Percentiles rank a stretch among this genome's conserved stretches.
Evolutionary conservation across 2,888 invertebrate species (phyloP).

Genomic region (Lasioglossum morio): DNA sequence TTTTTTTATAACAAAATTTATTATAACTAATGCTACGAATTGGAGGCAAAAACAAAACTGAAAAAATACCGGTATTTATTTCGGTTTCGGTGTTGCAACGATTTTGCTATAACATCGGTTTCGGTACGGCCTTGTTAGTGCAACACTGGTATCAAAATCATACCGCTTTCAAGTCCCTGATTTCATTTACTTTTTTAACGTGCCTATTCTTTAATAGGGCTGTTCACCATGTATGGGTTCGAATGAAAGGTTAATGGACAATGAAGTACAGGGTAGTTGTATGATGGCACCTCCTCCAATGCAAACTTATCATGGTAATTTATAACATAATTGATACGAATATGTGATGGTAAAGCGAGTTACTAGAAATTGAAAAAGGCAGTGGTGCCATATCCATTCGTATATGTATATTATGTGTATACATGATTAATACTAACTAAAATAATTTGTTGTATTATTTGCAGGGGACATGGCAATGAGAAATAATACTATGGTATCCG

Average conservation of each 20-base stretch:
- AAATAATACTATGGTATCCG: slow-evolving; percentile 78
- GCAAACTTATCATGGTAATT: slow-evolving; percentile 81
- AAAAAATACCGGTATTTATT: background rate
- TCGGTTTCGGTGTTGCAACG: background rate
- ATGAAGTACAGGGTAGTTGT: slow-evolving; percentile 78
- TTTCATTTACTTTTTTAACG: slow-evolving; percentile 13
- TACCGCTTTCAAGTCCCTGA: background rate
- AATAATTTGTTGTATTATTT: slow-evolving; percentile 8
- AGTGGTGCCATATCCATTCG: background rate
- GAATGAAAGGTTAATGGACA: slow-evolving; percentile 79
- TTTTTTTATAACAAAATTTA: background rate
- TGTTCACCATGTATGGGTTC: slow-evolving; percentile 79
- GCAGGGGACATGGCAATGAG: slow-evolving; percentile 80
- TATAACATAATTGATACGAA: slow-evolving; percentile 9
- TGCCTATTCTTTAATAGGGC: slow-evolving; percentile 65
- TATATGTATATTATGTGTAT: background rate
- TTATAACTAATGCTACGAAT: too few species aligned
- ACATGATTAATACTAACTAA: slow-evolving; percentile 11
- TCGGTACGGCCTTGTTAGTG: background rate
- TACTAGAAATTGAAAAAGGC: background rate
- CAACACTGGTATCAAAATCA: background rate
- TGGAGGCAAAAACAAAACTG: too few species aligned
- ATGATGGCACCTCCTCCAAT: slow-evolving; percentile 80
- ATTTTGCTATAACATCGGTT: background rate
- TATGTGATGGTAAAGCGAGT: background rate